Base-by-base conservation (phyloP, 2,113 vertebrate genomes). In the Ariopsis seemanni region DNA sequence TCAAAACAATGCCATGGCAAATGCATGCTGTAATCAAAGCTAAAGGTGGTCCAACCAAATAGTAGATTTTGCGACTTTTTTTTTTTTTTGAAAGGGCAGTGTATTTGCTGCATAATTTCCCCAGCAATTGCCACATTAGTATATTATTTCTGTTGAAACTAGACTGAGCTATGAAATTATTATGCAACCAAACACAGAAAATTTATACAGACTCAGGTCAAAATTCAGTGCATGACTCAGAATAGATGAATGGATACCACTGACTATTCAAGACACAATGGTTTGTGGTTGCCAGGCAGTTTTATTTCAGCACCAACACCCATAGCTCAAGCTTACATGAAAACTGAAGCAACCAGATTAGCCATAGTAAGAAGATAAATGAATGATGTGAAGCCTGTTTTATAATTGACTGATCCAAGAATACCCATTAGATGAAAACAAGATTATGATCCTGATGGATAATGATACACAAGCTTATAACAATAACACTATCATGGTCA, bases 221-320 rank as follows among this genome's bases (percentile, higher is more conserved):
- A 57, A 78, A 84, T 78, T 52, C 0, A 12, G 25, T 22, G 52
- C 27, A 82, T 79, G 65, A 62, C 34, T 42, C 34, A 57, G 58
- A 81, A 71, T 67, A 67, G 17, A 77, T 22, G 67, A 71, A 84
- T 85, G 78, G 72, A 52, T 11, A 78, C 25, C 34, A 83, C 78
- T 82, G 81, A 75, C 75, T 69, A 72, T 75, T 63, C 12, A 57
- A 48, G 15, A 89, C n/a, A 72, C 82, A 57, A 83, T 90, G 83
- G 71, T 80, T 82, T 48, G 25, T 48, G n/a, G 90, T 92, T 92
- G 91, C 89, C 87, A 90, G 84, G 90, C 85, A 84, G 81, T 88
- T 75, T 83, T 79, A 89, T 69, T 74, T 69, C 69, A 53, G 65
- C 71, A 82, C 22, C 77, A 86, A 75, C 69, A 84, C 67, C 83